Evolutionary conservation across 2,113 vertebrate genomes (phyloP), one percentile per base, ranked within the genome.

Genomic region (Nycticryphes semicollaris): DNA sequence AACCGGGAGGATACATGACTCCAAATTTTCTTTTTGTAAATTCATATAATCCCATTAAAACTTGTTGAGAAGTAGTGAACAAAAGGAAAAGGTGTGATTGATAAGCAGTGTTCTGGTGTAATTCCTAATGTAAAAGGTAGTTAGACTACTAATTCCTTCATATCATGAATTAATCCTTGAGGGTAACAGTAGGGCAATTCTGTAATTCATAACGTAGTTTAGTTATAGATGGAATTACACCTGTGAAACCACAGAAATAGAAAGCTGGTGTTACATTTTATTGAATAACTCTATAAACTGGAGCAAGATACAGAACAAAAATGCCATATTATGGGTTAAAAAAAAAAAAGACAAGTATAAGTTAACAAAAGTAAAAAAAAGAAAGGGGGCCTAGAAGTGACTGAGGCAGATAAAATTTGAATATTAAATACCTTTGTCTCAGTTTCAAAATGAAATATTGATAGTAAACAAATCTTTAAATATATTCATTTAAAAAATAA

Each of bases 1-100:
- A 22, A 25, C 10, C 25, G 4, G n/a, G 2, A 87, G 12, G 15
- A 23, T 54, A n/a, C 7, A 16, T 0, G 0, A 16, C 14, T 84
- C 15, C 25, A 35, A 14, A 51, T 67, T 50, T 81, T 81, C 24
- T 64, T 70, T 41, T 53, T 69, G 19, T 50, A 62, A 62, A 72
- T 63, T 84, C 28, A 45, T 33, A 18, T 43, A 62, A 72, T 39
- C 19, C 8, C 33, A 50, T 25, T 72, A n/a, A 66, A 76, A 57
- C 41, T 66, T 80, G 24, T 24, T 11, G 18, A 70, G 17, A 48
- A 1, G 3, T 59, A 74, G 5, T 1, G 1, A 64, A 64, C 12
- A 84, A 69, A 90, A 86, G 33, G 62, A 57, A 57, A 73, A 50
- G 3, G 2, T 39, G 2, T 13, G n/a, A 60, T 3, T 53, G 14